Conservation (phyloP, 1,140 invertebrate genomes). For the Chironomus tepperi region DNA sequence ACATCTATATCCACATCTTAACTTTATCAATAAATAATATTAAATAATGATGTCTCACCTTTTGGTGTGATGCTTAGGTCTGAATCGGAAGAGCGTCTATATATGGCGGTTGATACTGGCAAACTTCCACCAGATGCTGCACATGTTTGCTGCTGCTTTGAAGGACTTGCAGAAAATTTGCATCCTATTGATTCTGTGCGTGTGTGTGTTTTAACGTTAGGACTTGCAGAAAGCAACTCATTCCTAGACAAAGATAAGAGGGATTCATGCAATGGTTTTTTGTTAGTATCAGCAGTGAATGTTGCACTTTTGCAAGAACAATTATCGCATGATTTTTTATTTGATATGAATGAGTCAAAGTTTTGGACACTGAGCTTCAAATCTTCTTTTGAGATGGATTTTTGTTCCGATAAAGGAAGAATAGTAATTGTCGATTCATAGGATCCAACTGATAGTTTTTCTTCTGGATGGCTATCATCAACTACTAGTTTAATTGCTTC, state of each 20-base stretch:
- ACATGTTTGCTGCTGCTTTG: slow-evolving; percentile 28
- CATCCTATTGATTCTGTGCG: slow-evolving; percentile 22
- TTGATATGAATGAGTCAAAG: slow-evolving; percentile 5
- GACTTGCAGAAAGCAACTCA: neutral
- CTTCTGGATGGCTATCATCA: neutral
- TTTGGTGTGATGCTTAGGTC: slow-evolving; percentile 87
- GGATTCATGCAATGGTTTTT: slow-evolving; percentile 19
- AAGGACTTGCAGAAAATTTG: slow-evolving; percentile 35
- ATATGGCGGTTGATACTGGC: slow-evolving; percentile 42
- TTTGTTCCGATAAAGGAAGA: neutral
- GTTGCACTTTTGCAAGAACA: too few relatives aligned
- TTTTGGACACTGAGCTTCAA: slow-evolving; percentile 3
- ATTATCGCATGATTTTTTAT: neutral
- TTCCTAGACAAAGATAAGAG: slow-evolving; percentile 20
- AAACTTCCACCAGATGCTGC: neutral
- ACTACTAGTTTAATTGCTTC: neutral
- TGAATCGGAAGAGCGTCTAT: slow-evolving; percentile 82
- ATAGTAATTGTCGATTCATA: neutral
- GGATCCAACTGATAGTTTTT: neutral
- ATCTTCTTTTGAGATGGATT: slow-evolving; percentile 19
- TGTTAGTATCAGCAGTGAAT: slow-evolving; percentile 5
- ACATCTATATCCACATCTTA: too few relatives aligned
- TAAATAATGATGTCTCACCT: too few relatives aligned
- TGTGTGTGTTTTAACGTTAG: neutral
- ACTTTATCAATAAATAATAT: too few relatives aligned